Evolutionary conservation across 1,140 invertebrate genomes (phyloP).

Genomic region (Drosophila nigromelanica): DNA sequence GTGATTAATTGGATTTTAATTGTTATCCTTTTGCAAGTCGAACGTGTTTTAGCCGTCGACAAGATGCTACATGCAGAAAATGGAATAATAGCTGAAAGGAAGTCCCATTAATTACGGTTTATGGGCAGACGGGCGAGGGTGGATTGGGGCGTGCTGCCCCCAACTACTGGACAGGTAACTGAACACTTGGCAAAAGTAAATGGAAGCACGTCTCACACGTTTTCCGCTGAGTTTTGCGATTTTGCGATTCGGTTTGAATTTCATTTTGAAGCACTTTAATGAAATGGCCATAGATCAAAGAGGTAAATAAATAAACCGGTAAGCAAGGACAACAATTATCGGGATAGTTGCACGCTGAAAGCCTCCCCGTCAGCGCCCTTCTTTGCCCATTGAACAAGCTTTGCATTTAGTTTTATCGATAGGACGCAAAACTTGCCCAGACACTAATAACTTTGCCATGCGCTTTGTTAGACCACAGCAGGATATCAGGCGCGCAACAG

Average conservation of each 20-base stretch:
- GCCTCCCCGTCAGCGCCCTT: slow-evolving; percentile 2
- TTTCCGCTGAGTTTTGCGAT: slow-evolving; percentile 30
- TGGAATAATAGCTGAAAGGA: slow-evolving; percentile 73
- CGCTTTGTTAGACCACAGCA: slow-evolving; percentile 24
- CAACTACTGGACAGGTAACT: slow-evolving; percentile 20
- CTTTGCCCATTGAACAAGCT: slow-evolving; percentile 54
- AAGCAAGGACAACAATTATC: slow-evolving; percentile 40
- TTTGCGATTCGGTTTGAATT: slow-evolving; percentile 30
- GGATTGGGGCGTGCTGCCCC: background rate
- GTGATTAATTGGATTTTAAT: slow-evolving; percentile 82
- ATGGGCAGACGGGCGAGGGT: slow-evolving; percentile 11
- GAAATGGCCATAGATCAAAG: slow-evolving; percentile 66
- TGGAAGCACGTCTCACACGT: slow-evolving; percentile 66
- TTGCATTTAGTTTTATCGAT: slow-evolving; percentile 67
- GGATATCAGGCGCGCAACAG: slow-evolving; percentile 57
- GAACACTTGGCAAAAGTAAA: slow-evolving; percentile 44
- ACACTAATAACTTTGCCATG: slow-evolving; percentile 67
- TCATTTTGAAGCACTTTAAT: slow-evolving; percentile 65
- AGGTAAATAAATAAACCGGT: slow-evolving; percentile 23
- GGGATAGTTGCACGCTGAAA: slow-evolving; percentile 13
- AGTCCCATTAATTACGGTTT: slow-evolving; percentile 72
- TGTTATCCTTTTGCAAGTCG: slow-evolving; percentile 76
- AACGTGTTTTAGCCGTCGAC: slow-evolving; percentile 64
- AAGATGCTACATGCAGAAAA: slow-evolving; percentile 46
- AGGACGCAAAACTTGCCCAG: slow-evolving; percentile 44